These are phyloP conservation scores for Porites lutea DNA, from an alignment of 64 coral and sea anemone genomes.

Conservation along the genomic window DNA sequence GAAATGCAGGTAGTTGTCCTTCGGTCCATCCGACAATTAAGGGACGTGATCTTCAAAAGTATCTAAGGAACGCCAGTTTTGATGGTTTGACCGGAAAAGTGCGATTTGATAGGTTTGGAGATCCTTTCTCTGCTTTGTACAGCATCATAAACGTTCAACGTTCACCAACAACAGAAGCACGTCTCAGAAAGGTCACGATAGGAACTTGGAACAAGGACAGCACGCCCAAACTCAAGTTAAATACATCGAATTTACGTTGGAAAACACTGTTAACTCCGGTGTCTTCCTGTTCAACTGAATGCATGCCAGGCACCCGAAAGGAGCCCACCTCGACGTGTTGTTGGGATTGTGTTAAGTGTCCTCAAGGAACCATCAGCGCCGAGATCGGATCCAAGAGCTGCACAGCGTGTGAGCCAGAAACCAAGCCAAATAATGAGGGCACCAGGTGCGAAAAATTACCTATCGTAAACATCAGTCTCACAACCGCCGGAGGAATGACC, in stretches of 20 bases:
- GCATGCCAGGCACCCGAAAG: conserved; percentile 59
- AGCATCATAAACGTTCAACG: conserved; percentile 11
- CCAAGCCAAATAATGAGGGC: conserved; percentile 30
- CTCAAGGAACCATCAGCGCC: conserved; percentile 40
- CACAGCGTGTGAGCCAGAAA: conserved; percentile 1
- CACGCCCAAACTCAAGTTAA: conserved; percentile 28
- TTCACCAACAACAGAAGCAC: neutral
- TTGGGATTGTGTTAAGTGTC: conserved; percentile 73
- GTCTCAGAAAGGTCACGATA: neutral
- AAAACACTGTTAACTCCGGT: neutral
- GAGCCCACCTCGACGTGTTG: conserved; percentile 44
- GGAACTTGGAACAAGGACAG: neutral
- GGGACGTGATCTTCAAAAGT: conserved; percentile 18
- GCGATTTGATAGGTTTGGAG: neutral
- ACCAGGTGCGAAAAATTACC: conserved; percentile 63
- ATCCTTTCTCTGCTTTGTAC: neutral
- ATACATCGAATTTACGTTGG: conserved; percentile 34
- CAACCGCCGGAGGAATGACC: conserved; percentile 21
- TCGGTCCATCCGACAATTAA: neutral
- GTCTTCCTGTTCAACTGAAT: conserved; percentile 64
- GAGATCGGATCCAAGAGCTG: neutral
- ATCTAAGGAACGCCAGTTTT: conserved; percentile 15
- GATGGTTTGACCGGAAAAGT: conserved; percentile 35
- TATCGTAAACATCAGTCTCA: conserved; percentile 34
- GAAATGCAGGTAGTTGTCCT: conserved; percentile 1